Conservation (phyloP, 2,888 invertebrate species). For the Dioctria linearis region DNA sequence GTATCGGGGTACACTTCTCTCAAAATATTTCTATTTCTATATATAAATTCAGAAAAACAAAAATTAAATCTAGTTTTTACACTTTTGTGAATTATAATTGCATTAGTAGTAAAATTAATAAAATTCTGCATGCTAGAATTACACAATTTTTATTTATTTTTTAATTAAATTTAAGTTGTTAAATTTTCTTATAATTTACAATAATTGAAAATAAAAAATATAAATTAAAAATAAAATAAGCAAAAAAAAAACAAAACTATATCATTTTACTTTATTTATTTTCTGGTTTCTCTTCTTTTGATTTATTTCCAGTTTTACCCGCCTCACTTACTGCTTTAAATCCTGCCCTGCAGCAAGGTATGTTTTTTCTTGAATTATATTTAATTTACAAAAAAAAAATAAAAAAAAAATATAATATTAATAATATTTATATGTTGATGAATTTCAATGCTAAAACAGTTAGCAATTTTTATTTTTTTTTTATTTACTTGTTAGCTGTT, state of each 20-base stretch:
- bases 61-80: too few relatives aligned
- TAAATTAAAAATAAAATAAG: conserved; percentile 11
- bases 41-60: too few relatives aligned
- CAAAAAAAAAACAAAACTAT: conserved; percentile 17
- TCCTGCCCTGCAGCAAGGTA: conserved; percentile 70
- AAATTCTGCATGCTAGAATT: conserved; percentile 22
- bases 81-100: conserved; percentile 28
- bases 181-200: not conserved
- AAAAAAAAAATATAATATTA: conserved; percentile 2
- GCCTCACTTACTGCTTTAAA: conserved; percentile 70
- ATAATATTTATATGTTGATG: conserved; percentile 25
- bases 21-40: too few relatives aligned
- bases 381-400: not conserved
- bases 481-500: conserved; percentile 44
- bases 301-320: conserved; percentile 66
- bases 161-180: not conserved
- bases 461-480: conserved; percentile 17
- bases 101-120: conserved; percentile 39
- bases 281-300: conserved; percentile 52
- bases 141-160: conserved; percentile 21
- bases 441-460: conserved; percentile 23
- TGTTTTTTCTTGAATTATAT: conserved; percentile 42
- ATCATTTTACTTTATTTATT: conserved; percentile 42
- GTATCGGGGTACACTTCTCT: too few relatives aligned
- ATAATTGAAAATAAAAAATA: conserved; percentile 35